These are phyloP conservation scores for Phaonia tiefii DNA, from an alignment of 2,888 invertebrate genomes.

Conservation along the genomic window DNA sequence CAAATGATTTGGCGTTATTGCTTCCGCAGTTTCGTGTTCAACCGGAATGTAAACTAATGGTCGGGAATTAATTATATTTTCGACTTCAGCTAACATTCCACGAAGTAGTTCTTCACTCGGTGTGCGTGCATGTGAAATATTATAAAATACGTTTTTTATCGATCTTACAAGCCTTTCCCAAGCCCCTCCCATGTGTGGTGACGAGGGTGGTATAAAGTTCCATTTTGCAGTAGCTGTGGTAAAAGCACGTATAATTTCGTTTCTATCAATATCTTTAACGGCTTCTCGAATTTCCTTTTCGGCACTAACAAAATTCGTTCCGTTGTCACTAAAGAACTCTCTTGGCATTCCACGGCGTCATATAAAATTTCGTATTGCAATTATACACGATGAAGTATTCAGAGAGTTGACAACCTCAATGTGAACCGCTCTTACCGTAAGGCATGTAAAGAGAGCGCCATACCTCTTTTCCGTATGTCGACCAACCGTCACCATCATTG, in stretches of 20 bases:
- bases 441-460: constrained; percentile 31
- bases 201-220: constrained; percentile 67
- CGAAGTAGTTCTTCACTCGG: constrained; percentile 67
- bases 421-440: constrained; percentile 40
- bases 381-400: constrained; percentile 56
- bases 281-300: too few species aligned
- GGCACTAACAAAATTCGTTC: too few species aligned
- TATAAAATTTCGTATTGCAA: constrained; percentile 61
- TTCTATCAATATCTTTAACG: constrained; percentile 43
- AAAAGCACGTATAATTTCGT: constrained; percentile 45
- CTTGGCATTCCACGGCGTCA: constrained; percentile 59
- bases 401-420: constrained; percentile 53
- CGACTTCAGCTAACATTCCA: constrained; percentile 43
- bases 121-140: constrained; percentile 56
- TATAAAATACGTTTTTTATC: too few species aligned
- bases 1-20: constrained; percentile 70
- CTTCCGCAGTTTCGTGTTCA: constrained; percentile 58
- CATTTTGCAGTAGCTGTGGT: constrained; percentile 50
- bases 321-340: constrained; percentile 55
- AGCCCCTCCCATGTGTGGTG: too few species aligned
- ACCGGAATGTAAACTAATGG: constrained; percentile 50
- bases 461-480: too few species aligned
- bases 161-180: too few species aligned
- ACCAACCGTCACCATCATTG: too few species aligned
- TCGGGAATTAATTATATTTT: constrained; percentile 68